These are phyloP conservation scores for Fistularia tabacaria DNA, from an alignment of 2,797 vertebrate species.

Conservation along the genomic window DNA sequence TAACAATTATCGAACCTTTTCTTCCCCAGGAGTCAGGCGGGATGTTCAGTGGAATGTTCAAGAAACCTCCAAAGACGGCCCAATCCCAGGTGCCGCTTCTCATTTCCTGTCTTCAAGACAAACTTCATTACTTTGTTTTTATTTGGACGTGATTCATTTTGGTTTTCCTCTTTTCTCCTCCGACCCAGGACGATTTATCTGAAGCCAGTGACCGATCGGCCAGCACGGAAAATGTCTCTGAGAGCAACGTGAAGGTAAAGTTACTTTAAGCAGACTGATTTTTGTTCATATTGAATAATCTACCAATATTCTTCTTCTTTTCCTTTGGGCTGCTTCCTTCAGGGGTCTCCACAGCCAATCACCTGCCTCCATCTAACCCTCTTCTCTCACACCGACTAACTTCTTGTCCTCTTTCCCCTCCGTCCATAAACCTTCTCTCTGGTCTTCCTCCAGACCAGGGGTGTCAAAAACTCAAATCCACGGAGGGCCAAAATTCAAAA, in stretches of 20 bases:
- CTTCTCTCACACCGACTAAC: too few species aligned
- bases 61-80: conserved; percentile 31
- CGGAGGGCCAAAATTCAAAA: too few species aligned
- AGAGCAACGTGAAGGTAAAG: conserved; percentile 43
- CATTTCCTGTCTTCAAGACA: too few species aligned
- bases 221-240: conserved; percentile 42
- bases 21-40: conserved; percentile 31
- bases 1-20: background rate
- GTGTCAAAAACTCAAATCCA: too few species aligned
- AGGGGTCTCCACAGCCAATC: too few species aligned
- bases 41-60: conserved; percentile 44
- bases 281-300: background rate
- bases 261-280: background rate
- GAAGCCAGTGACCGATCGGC: conserved; percentile 21
- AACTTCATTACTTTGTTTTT: background rate
- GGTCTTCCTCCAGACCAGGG: too few species aligned
- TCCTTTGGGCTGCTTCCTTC: too few species aligned
- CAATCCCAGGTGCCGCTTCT: conserved; percentile 42
- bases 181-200: conserved; percentile 39
- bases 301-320: too few species aligned
- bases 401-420: too few species aligned
- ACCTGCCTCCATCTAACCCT: too few species aligned
- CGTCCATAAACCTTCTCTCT: too few species aligned
- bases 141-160: background rate
- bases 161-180: background rate